Evolutionary conservation across 2,797 vertebrate species (phyloP).

Genomic region (Sebastes steindachneri): DNA sequence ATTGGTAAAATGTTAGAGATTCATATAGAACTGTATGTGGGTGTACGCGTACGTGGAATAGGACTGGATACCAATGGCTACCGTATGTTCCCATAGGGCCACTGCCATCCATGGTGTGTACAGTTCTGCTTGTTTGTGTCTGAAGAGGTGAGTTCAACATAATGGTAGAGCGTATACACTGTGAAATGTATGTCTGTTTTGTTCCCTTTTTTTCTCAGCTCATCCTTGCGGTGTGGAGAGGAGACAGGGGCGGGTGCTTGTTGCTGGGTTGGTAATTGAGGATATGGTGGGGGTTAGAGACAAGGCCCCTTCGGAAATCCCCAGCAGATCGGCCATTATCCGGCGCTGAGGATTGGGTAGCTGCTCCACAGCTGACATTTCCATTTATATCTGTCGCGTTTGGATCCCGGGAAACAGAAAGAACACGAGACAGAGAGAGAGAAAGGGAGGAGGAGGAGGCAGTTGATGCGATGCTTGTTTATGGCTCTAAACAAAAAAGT

Average conservation of each 20-base stretch:
- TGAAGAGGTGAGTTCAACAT: background rate
- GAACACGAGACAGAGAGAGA: slow-evolving; percentile 8
- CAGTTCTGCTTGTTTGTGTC: background rate
- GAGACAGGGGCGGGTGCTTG: slow-evolving; percentile 1
- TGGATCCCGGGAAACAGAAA: slow-evolving; percentile 11
- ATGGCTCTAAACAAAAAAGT: slow-evolving; percentile 30
- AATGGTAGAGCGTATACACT: background rate
- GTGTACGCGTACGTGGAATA: background rate
- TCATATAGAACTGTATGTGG: background rate
- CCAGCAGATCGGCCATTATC: slow-evolving; percentile 65
- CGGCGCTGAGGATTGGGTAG: slow-evolving; percentile 28
- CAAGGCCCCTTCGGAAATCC: slow-evolving; percentile 46
- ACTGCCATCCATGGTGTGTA: background rate
- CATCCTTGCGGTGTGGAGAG: background rate
- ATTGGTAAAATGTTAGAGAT: background rate
- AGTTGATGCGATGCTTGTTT: slow-evolving; percentile 24
- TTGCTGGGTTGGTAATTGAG: slow-evolving; percentile 56
- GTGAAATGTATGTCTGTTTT: slow-evolving; percentile 1
- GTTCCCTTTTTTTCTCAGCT: background rate
- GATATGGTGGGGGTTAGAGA: slow-evolving; percentile 42
- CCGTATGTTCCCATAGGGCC: background rate
- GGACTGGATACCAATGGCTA: background rate
- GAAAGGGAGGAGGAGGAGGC: background rate
- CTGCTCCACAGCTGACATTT: slow-evolving; percentile 62
- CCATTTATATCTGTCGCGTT: slow-evolving; percentile 66